Percentiles rank a stretch among this genome's conserved stretches.
These are phyloP conservation scores for Tricholaema leucomelas DNA, from an alignment of 2,113 vertebrate species.

Conservation along the genomic window DNA sequence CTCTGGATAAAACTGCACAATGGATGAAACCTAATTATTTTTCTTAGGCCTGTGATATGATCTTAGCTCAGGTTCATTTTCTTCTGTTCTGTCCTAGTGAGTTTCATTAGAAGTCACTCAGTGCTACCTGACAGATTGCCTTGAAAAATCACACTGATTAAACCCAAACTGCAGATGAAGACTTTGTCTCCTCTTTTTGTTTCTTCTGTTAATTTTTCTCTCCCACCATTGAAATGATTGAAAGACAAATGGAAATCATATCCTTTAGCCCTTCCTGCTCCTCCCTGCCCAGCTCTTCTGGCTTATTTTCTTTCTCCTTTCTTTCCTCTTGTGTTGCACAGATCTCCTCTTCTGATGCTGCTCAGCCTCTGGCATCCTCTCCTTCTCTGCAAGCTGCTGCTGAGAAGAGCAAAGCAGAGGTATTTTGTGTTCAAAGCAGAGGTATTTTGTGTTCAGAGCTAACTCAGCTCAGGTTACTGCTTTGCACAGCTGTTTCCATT, in stretches of 20 bases:
- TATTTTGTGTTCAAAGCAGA: conserved; percentile 75
- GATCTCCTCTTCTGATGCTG: conserved; percentile 86
- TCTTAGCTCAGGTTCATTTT: conserved; percentile 51
- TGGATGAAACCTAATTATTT: conserved; percentile 59
- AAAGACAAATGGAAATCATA: not conserved
- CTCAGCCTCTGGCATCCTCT: conserved; percentile 85
- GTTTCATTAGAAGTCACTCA: conserved; percentile 33
- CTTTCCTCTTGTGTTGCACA: conserved; percentile 74
- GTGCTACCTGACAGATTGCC: conserved; percentile 5
- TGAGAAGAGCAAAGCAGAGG: conserved; percentile 92
- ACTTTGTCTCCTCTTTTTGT: not conserved
- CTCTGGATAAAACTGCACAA: conserved; percentile 43
- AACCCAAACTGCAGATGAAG: not conserved
- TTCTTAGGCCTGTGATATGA: conserved; percentile 33
- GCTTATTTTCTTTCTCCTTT: conserved; percentile 63
- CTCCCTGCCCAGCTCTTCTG: conserved; percentile 24
- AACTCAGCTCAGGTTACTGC: conserved; percentile 6
- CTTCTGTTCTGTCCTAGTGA: conserved; percentile 20
- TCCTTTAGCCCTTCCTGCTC: not conserved
- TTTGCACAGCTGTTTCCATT: not conserved
- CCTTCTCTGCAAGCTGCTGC: conserved; percentile 86
- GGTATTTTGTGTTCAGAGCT: conserved; percentile 74
- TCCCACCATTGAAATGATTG: not conserved
- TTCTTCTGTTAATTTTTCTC: not conserved
- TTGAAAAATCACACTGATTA: not conserved